Conservation (phyloP, 2,888 invertebrate genomes). For the Axea sp. region DNA sequence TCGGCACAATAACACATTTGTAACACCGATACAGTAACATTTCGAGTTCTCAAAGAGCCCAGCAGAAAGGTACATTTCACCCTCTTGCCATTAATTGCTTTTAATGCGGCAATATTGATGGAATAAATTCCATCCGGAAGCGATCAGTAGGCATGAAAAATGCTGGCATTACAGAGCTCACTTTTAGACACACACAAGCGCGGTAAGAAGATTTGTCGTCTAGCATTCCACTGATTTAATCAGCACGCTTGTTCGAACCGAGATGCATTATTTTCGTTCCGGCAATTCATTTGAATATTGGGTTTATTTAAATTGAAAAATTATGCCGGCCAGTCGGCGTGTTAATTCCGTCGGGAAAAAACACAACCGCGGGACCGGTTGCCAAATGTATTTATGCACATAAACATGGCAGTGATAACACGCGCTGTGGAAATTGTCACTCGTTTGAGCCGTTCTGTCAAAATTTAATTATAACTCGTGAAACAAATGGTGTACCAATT, state of each 20-base stretch:
- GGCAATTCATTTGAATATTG: slow-evolving; percentile 56
- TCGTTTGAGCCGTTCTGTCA: slow-evolving; percentile 22
- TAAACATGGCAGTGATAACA: slow-evolving; percentile 18
- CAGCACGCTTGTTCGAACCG: slow-evolving; percentile 46
- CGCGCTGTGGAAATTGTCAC: slow-evolving; percentile 17
- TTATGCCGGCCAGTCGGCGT: slow-evolving; percentile 40
- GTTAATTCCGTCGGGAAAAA: slow-evolving; percentile 34
- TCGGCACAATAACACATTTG: no score
- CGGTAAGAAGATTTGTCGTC: slow-evolving; percentile 28
- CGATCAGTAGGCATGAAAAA: slow-evolving; percentile 13
- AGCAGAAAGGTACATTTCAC: no score
- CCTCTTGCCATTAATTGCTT: no score
- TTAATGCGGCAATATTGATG: slow-evolving; percentile 26
- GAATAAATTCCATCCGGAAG: slow-evolving; percentile 3
- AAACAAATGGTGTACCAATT: no score
- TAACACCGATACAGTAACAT: no score
- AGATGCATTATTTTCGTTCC: slow-evolving; percentile 51
- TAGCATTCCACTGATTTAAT: slow-evolving; percentile 47
- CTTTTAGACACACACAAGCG: slow-evolving; percentile 13
- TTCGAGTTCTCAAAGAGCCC: no score
- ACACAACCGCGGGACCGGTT: slow-evolving; percentile 20
- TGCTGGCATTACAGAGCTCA: slow-evolving; percentile 4
- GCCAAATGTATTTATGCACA: slow-evolving; percentile 51
- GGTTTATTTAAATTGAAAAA: slow-evolving; percentile 61
- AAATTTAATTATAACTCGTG: slow-evolving; percentile 28